Evolutionary conservation across 2,888 invertebrate species (phyloP), one percentile per base, ranked within the genome.

Genomic region (Drosophila mimica): DNA sequence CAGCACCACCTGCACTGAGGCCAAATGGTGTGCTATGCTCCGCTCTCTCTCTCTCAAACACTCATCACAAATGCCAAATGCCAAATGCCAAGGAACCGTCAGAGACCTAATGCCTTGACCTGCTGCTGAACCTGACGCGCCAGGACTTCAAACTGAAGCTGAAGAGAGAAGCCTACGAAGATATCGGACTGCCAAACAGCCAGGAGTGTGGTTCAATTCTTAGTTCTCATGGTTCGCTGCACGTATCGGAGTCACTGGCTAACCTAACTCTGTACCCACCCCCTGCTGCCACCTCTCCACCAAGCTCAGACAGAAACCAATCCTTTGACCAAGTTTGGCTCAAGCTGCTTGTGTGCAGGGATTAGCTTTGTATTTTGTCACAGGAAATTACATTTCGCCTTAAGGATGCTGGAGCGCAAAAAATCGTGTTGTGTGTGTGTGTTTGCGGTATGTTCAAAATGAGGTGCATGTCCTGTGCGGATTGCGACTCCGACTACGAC

Each of bases 311-410:
- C 59, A 67, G 52, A 59, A 59, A 59, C 52, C 88, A 88, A 85
- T 85, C 88, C 90, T 82, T 82, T 85, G 70, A 74, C 76, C 79
- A 89, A 88, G 70, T 88, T 76, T 70, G 62, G 66, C 73, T 60
- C 52, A 31, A 60, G 51, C 72, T 70, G 83, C 76, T 60, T 74
- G 61, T 74, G 77, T 77, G 60, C 77, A 71, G 74, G 89, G 90
- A 89, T 89, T 89, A 90, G 89, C 90, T 85, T 91, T 86, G 90
- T 86, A 89, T 86, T 91, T 90, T 90, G 89, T 87, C 83, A 86
- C 88, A 88, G 91, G 88, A 90, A 90, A 90, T 90, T 90, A 90
- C 89, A 91, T 90, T 91, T 88, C 80, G 83, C 84, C 90, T 91
- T 76, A 74, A 83, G 81, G 81, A 88, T 77, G 84, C 74, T 74